phyloP scores from a whole-genome alignment of 2,888 invertebrate species.

The Netelia virgata region DNA sequence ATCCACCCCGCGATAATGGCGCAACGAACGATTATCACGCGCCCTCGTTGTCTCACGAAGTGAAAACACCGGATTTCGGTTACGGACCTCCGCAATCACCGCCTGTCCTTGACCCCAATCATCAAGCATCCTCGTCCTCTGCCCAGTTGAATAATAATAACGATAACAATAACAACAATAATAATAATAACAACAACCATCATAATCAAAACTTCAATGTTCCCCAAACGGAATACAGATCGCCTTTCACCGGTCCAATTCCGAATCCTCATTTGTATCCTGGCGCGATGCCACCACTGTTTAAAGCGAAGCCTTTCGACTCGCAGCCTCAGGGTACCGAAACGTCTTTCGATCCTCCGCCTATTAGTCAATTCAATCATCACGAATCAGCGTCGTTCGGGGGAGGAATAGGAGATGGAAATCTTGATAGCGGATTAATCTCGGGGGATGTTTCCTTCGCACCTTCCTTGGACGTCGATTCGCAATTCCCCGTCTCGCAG shows the following conservation, averaged over 20 bases:
- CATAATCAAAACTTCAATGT: slow-evolving; percentile 61
- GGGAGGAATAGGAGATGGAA: background rate
- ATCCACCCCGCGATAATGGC: slow-evolving; percentile 49
- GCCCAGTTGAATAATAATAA: slow-evolving; percentile 46
- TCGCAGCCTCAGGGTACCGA: slow-evolving; percentile 59
- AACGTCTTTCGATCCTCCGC: slow-evolving; percentile 29
- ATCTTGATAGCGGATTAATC: background rate
- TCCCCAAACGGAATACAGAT: slow-evolving; percentile 51
- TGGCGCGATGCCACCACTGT: slow-evolving; percentile 88
- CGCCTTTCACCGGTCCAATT: slow-evolving; percentile 85
- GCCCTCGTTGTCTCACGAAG: slow-evolving; percentile 73
- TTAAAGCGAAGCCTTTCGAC: slow-evolving; percentile 84
- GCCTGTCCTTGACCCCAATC: slow-evolving; percentile 54
- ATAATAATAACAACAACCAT: slow-evolving; percentile 40
- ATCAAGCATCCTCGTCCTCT: slow-evolving; percentile 25
- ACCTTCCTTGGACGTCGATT: slow-evolving; percentile 13
- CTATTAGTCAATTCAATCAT: slow-evolving; percentile 29
- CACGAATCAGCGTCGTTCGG: slow-evolving; percentile 28
- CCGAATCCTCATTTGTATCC: slow-evolving; percentile 89
- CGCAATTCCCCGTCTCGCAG: slow-evolving; percentile 21
- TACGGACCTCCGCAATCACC: slow-evolving; percentile 64
- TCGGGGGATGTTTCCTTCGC: slow-evolving; percentile 14
- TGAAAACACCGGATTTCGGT: slow-evolving; percentile 73
- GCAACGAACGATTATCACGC: slow-evolving; percentile 37
- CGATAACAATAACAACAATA: slow-evolving; percentile 51